Percentiles rank a stretch among this genome's conserved stretches.
Evolutionary conservation across 2,888 invertebrate genomes (phyloP).

Genomic region (Deroplatys truncata): DNA sequence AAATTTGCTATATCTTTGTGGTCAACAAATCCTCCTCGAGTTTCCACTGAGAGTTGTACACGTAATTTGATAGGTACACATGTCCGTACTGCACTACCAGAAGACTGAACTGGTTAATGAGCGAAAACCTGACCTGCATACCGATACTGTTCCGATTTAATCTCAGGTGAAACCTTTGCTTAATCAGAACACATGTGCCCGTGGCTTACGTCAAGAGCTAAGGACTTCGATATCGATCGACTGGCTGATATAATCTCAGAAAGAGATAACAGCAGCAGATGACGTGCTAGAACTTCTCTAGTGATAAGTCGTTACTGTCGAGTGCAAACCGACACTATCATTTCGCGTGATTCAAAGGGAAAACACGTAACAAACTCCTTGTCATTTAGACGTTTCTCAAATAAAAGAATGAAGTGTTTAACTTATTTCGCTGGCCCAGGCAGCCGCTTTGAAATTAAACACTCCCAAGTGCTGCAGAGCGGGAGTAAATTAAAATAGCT

Average conservation of each 20-base stretch:
- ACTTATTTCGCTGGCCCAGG: no score
- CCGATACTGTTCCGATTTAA: neutral
- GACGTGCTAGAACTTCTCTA: neutral
- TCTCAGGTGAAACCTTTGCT: neutral
- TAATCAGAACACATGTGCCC: neutral
- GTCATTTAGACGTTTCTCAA: neutral
- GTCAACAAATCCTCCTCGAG: no score
- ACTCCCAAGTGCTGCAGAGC: no score
- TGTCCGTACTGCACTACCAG: no score
- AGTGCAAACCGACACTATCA: neutral
- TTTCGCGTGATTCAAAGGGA: neutral
- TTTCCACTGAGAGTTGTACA: no score
- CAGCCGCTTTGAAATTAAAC: no score
- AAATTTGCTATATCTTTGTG: no score
- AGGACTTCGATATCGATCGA: neutral
- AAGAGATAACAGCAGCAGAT: neutral
- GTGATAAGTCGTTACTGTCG: neutral
- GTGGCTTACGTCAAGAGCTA: neutral
- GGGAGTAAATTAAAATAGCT: no score
- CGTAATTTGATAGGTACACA: no score
- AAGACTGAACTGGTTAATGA: neutral
- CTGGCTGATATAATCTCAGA: neutral
- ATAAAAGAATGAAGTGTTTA: neutral
- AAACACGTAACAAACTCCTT: neutral
- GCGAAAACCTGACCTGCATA: neutral